Evolutionary conservation across 1,140 invertebrate species (phyloP), one percentile per base, ranked within the genome.

Genomic region (Cydia fagiglandana): DNA sequence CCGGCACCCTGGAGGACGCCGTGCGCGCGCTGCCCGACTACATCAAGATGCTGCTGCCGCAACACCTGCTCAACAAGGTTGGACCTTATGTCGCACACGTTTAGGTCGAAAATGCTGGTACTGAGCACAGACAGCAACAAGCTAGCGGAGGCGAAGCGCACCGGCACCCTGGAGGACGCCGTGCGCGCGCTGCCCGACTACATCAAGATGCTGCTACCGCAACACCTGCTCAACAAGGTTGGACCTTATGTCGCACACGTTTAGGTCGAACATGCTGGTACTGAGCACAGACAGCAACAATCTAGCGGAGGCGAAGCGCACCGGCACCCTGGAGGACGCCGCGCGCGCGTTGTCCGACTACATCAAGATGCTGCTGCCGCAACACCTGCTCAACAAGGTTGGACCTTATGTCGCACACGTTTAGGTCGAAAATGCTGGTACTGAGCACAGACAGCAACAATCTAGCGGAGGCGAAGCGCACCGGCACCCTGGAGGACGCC

Each of bases 11-110:
- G 13, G 87, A 91, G 74, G 91, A 93, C 73, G 91, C 91, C 13
- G 87, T 93, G 17, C 79, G 88, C 1, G 86, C 88, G 12, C 80
- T 93, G 76, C 91, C 91, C 34, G 90, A 93, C 77, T 92, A 92
- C 73, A 86, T 93, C 78, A 93, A 93, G 75, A 80, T 91, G 30
- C 77, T 93, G 73, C 81, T 93, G 73, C 91, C 90, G 12, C 87
- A 91, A 45, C 81, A 84, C 34, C 75, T 93, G 53, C 86, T 93
- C 30, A 87, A 90, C 47, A 91, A 90, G 87, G 92, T 91, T 47
- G n/a, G 24, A 15, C 70, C 73, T 64, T 75, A 17, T 34, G 12
- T 13, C 38, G n/a, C 50, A 64, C 50, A 38, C 38, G 9, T 41
- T 9, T 41, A 53, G 50, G 28, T 28, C 47, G 20, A 47, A 9